Base-by-base conservation (phyloP, 2,113 vertebrate genomes). In the Mellivora capensis region DNA sequence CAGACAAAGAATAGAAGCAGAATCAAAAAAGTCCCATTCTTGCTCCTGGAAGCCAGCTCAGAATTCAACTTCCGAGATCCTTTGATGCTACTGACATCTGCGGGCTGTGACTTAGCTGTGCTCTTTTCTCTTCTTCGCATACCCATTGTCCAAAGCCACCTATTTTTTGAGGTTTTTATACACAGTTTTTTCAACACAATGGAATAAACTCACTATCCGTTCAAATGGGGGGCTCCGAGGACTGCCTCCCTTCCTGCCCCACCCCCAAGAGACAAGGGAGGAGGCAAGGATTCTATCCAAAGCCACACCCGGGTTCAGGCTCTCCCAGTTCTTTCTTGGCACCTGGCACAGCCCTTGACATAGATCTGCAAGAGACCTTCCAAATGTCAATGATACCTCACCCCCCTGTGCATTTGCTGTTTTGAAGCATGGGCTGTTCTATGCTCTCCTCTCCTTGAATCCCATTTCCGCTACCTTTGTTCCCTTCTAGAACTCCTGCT, bases 11-110 rank as follows among this genome's bases (percentile, higher is more conserved):
- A 17, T 0, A 72, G 71, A 52, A 2, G 34, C 96, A 34, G 49
- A 82, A 59, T 96, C 96, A 39, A 39, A 72, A 11, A 80, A 89
- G 49, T 54, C 76, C 93, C 61, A 59, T 95, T 94, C 76, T 72
- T 69, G 37, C 64, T 37, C 3, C 4, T 14, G 52, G 85, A 69
- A 85, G 37, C 52, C 52, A 20, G 81, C 77, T 34, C 71, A 72
- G 94, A 82, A 62, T 61, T 44, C 34, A 7, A 71, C 91, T 90
- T 96, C 81, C 85, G 49, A 72, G 42, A 82, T 97, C 61, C 34
- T 91, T 95, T 64, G 96, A 95, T 59, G 95, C 96, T 97, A 67
- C 94, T 97, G 98, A 98, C 97, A 95, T 96, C 98, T 97, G 94
- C 1, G 96, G 97, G 96, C 89, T 94, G 62, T 44, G 88, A 52